A percentile compares a stretch with the other conserved stretches of the same genome.
Conservation (phyloP, 2,113 vertebrate species). For the Psephotus haematonotus region DNA sequence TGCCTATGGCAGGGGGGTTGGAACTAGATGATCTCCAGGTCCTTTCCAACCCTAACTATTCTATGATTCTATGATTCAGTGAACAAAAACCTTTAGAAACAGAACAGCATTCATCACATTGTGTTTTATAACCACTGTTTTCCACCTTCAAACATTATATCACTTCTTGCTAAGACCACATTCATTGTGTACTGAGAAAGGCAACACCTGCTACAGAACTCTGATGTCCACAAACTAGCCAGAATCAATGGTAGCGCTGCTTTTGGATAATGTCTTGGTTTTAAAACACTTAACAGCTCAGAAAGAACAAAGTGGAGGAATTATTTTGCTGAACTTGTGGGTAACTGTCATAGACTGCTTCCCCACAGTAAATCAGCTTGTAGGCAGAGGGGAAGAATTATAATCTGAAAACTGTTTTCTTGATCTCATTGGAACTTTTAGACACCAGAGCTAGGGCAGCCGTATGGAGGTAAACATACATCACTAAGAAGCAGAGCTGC, state of each 20-base stretch:
- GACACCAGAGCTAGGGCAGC: too few species aligned
- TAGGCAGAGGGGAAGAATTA: background rate
- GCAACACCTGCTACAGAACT: background rate
- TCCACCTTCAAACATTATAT: background rate
- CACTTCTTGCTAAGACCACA: background rate
- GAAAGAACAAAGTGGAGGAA: background rate
- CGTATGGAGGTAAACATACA: fast-evolving
- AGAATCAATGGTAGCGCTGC: background rate
- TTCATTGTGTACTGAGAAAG: background rate
- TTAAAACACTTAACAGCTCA: background rate
- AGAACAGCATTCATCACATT: background rate
- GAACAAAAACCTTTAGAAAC: background rate
- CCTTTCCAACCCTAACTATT: too few species aligned
- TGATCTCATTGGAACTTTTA: background rate
- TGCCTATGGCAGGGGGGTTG: too few species aligned
- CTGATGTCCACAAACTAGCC: background rate
- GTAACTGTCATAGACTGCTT: background rate
- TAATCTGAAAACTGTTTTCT: background rate
- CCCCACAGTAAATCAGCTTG: background rate
- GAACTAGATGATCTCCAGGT: too few species aligned
- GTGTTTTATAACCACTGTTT: background rate
- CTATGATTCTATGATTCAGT: background rate
- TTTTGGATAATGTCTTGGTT: background rate
- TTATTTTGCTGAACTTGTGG: background rate
- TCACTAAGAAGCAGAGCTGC: background rate